Conservation (phyloP, 2,113 vertebrate genomes). For the Gobio gobio region DNA sequence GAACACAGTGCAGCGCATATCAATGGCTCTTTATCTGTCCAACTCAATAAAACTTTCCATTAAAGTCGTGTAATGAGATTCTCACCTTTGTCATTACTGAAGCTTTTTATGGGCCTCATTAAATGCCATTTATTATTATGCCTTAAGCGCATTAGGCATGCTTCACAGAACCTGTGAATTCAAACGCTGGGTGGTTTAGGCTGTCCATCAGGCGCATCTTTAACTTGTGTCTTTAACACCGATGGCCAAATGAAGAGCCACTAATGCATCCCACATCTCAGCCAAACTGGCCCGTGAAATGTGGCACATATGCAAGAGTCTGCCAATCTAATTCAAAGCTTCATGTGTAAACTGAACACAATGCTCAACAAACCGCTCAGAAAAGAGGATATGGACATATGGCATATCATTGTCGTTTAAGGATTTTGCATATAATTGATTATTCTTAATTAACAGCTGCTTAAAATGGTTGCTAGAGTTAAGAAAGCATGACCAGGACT, state of each 20-base stretch:
- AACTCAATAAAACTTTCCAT: not conserved
- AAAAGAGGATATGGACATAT: not conserved
- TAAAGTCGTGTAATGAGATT: not conserved
- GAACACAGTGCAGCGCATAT: not conserved
- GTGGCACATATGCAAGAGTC: not conserved
- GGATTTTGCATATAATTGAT: not conserved
- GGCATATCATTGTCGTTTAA: not conserved
- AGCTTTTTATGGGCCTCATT: not conserved
- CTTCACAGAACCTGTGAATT: not conserved
- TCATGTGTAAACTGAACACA: not conserved
- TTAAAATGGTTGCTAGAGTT: not conserved
- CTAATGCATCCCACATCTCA: not conserved
- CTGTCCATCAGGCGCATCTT: not conserved
- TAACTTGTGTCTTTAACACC: constrained; percentile 1
- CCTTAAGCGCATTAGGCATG: not conserved
- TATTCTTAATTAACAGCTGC: not conserved
- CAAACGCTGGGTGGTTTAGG: not conserved
- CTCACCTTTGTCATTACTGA: not conserved
- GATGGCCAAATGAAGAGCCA: not conserved
- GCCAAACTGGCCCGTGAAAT: not conserved
- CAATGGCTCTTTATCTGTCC: not conserved
- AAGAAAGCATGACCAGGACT: not conserved
- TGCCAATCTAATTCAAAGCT: constrained; percentile 1
- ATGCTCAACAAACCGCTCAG: not conserved
- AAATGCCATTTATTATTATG: not conserved